Percentiles rank a stretch among this genome's conserved stretches.
These are phyloP conservation scores for Zonotrichia leucophrys DNA, from an alignment of 2,113 vertebrate species.

Conservation along the genomic window DNA sequence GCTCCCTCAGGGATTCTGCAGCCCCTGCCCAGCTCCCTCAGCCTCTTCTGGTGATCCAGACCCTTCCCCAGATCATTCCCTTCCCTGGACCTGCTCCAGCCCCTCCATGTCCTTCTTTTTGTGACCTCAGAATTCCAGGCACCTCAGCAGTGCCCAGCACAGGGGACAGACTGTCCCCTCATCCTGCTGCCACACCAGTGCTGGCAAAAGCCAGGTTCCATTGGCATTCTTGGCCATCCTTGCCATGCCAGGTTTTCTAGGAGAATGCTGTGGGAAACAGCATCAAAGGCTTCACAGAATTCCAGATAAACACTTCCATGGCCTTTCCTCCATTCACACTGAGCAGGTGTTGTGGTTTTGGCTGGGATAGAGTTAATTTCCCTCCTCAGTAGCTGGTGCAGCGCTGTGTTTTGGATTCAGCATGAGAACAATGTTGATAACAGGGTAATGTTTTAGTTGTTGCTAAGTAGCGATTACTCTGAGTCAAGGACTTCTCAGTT, in stretches of 20 bases:
- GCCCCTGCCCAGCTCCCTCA: background rate
- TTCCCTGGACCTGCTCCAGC: background rate
- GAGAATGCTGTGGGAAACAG: background rate
- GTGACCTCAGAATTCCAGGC: background rate
- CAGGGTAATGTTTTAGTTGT: background rate
- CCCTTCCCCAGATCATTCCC: background rate
- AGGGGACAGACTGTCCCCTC: background rate
- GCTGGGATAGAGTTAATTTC: background rate
- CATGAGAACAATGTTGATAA: constrained; percentile 9
- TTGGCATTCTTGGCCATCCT: background rate
- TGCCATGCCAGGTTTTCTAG: background rate
- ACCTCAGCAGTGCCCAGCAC: background rate
- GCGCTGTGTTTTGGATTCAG: background rate
- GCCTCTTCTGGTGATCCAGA: accelerated
- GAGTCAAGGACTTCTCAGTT: constrained; percentile 4
- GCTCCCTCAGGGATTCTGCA: too few relatives aligned
- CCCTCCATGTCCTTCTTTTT: background rate
- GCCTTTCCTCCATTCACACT: background rate
- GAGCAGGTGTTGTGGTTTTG: background rate
- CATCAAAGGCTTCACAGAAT: background rate
- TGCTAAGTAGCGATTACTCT: background rate
- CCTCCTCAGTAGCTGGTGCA: background rate
- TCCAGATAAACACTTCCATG: too few relatives aligned
- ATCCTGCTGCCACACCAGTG: background rate
- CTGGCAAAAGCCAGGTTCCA: background rate